Conservation (phyloP, 1,140 invertebrate genomes). For the Eubasilissa regina region DNA sequence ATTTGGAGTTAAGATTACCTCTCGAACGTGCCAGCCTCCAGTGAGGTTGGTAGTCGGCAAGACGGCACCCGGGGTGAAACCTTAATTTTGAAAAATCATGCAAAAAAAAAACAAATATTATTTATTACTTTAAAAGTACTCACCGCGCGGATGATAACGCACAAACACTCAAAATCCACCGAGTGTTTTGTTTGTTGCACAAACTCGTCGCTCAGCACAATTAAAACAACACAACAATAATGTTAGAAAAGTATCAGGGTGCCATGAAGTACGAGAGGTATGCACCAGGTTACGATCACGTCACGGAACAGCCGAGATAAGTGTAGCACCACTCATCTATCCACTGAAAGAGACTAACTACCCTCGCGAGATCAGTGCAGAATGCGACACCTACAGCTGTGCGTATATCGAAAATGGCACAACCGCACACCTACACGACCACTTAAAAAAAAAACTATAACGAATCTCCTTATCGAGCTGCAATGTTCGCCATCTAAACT, state of each 20-base stretch:
- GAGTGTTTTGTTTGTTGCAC: constrained; percentile 15
- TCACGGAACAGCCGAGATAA: constrained; percentile 35
- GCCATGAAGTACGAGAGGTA: constrained; percentile 5
- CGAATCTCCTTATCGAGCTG: constrained; percentile 2
- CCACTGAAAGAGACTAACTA: neutral
- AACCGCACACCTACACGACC: constrained; percentile 30
- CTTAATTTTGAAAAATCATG: neutral
- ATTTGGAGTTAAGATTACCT: constrained; percentile 5
- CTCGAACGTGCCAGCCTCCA: neutral
- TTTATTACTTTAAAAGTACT: neutral
- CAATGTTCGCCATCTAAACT: neutral
- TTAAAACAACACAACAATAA: constrained; percentile 3
- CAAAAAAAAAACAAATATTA: neutral
- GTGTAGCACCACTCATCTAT: constrained; percentile 32
- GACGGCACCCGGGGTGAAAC: neutral
- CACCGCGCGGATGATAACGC: neutral
- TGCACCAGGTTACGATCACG: constrained; percentile 21
- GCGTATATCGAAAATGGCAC: constrained; percentile 22
- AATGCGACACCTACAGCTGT: constrained; percentile 9
- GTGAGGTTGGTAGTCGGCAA: neutral
- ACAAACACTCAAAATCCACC: constrained; percentile 10
- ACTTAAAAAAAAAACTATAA: neutral
- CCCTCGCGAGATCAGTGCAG: constrained; percentile 16
- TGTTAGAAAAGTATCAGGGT: neutral
- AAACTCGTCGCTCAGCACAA: constrained; percentile 25